Evolutionary conservation across 1,140 invertebrate species (phyloP).

Genomic region (Chionoecetes opilio): DNA sequence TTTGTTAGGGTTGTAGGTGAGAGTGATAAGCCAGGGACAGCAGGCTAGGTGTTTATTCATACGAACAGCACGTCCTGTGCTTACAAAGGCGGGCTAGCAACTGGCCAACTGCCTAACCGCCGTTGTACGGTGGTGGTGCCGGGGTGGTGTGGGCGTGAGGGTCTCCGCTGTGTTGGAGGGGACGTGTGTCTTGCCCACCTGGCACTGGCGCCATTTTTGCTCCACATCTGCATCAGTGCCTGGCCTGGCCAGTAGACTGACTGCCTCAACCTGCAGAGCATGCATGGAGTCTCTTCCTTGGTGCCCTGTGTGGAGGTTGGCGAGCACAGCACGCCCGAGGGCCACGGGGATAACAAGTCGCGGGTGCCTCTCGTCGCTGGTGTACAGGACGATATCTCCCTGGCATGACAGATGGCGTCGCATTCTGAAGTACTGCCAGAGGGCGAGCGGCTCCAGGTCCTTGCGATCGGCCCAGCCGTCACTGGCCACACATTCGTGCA

Average conservation of each 20-base stretch:
- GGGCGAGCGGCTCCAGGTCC: neutral
- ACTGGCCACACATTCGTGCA: neutral
- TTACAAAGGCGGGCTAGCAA: too few relatives aligned
- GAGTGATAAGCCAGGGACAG: too few relatives aligned
- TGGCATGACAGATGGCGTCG: too few relatives aligned
- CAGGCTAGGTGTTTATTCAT: too few relatives aligned
- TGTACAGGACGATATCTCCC: too few relatives aligned
- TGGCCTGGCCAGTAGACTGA: too few relatives aligned
- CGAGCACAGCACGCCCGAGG: conserved; percentile 20
- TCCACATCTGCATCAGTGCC: neutral
- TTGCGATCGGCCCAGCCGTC: neutral
- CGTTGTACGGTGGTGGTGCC: too few relatives aligned
- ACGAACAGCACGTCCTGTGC: too few relatives aligned
- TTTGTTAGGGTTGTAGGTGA: too few relatives aligned
- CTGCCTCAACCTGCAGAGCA: too few relatives aligned
- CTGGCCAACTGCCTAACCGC: too few relatives aligned
- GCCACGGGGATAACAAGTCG: neutral
- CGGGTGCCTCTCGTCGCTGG: neutral
- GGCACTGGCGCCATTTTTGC: neutral
- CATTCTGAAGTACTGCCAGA: neutral
- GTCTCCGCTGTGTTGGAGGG: neutral
- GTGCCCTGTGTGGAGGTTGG: neutral
- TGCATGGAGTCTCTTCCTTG: too few relatives aligned
- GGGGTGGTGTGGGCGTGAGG: neutral
- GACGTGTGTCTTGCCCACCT: neutral